A percentile compares a stretch with the other conserved stretches of the same genome.
Evolutionary conservation across 1,140 invertebrate genomes (phyloP).

Genomic region (Aphelinus atriplicis): DNA sequence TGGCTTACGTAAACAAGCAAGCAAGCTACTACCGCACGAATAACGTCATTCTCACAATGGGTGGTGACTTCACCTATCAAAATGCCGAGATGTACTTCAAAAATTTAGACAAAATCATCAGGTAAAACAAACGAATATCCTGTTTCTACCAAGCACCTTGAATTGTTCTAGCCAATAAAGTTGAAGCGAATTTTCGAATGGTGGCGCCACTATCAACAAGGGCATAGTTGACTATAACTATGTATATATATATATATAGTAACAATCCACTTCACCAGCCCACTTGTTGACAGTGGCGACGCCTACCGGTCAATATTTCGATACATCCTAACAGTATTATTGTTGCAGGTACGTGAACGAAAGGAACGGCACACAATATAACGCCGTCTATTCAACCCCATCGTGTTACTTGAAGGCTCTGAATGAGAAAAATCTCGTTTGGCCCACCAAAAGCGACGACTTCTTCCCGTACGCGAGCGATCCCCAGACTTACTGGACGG

Average conservation of each 20-base stretch:
- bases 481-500: conserved; percentile 89
- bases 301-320: too few species aligned
- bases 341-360: conserved; percentile 66
- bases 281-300: too few species aligned
- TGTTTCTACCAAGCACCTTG: not conserved
- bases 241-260: too few species aligned
- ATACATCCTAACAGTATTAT: too few species aligned
- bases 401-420: conserved; percentile 90
- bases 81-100: conserved; percentile 83
- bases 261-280: too few species aligned
- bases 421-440: conserved; percentile 72
- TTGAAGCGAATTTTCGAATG: too few species aligned
- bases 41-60: conserved; percentile 90
- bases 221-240: too few species aligned
- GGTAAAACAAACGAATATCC: conserved; percentile 63
- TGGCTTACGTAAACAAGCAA: conserved; percentile 56
- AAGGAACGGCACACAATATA: conserved; percentile 72
- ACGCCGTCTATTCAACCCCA: conserved; percentile 93
- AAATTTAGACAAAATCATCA: conserved; percentile 89
- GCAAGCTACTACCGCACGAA: conserved; percentile 69
- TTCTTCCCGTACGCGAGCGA: conserved; percentile 93
- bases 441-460: conserved; percentile 80
- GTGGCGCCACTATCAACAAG: too few species aligned
- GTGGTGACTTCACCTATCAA: conserved; percentile 90
- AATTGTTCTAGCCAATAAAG: too few species aligned